Evolutionary conservation across 2,888 invertebrate species (phyloP).

Genomic region (Antheraea assamensis): DNA sequence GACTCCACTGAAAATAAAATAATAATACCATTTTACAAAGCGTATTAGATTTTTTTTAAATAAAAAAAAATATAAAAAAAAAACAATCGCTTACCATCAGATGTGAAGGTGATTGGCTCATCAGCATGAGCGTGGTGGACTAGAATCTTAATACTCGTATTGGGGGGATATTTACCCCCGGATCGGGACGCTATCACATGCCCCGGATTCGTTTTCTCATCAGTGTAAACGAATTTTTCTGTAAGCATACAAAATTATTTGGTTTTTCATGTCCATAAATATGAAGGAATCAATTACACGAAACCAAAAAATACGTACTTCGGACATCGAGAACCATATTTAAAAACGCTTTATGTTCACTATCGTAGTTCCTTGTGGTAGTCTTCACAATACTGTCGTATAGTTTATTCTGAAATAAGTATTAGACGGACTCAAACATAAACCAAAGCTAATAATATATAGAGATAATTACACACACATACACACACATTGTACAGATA

Average conservation of each 20-base stretch:
- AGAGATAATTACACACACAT: too few relatives aligned
- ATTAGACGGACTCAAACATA: background rate
- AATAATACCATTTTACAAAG: conserved; percentile 6
- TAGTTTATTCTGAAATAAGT: conserved; percentile 79
- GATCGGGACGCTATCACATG: conserved; percentile 94
- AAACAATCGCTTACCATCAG: conserved; percentile 87
- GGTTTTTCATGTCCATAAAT: too few relatives aligned
- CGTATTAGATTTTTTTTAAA: too few relatives aligned
- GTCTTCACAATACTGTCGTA: conserved; percentile 88
- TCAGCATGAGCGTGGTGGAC: conserved; percentile 84
- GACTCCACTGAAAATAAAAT: conserved; percentile 88
- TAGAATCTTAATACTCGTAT: conserved; percentile 94
- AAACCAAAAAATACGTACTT: conserved; percentile 82
- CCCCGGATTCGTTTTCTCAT: conserved; percentile 92
- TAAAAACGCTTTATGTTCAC: conserved; percentile 91
- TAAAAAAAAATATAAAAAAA: too few relatives aligned
- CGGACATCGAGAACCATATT: conserved; percentile 91
- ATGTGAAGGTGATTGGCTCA: conserved; percentile 93
- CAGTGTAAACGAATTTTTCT: conserved; percentile 88
- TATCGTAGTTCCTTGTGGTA: conserved; percentile 85
- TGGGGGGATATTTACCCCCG: conserved; percentile 87
- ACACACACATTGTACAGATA: too few relatives aligned
- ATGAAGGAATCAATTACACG: too few relatives aligned
- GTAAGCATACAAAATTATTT: conserved; percentile 38
- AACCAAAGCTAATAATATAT: too few relatives aligned